Evolutionary conservation across 1,140 invertebrate genomes (phyloP), one percentile per base, ranked within the genome.

Genomic region (Rhizoglyphus robini): DNA sequence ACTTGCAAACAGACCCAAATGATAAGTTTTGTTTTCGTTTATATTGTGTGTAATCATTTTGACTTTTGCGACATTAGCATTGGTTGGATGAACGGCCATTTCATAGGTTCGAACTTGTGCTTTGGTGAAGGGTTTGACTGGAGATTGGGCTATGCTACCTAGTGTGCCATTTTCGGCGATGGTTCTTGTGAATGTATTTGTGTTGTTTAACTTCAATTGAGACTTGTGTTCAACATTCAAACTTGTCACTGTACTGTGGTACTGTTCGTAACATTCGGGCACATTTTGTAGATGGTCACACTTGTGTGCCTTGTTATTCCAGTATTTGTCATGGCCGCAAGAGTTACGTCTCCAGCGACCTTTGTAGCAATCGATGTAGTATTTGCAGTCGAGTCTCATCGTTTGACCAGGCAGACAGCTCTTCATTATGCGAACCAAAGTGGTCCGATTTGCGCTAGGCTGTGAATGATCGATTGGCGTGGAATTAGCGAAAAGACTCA

Each of bases 231-330:
- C 8, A 15, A 8, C 51, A 54, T 8, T 54, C 51, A 23, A 32
- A 11, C 23, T 32, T 8, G 8, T 32, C 15, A 27, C 23, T 11
- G 23, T 25, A 51, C 25, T 27, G 5, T 13, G 5, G 25, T 8
- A 51, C 11, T 15, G 20, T 18, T 30, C 61, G 11, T 32, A 23
- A 64, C 63, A 64, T 57, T 64, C 63, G 31, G 63, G 63, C 1
- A 64, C 63, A 38, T 64, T 64, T 15, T 49, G 46, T 11, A 64
- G 11, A 20, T 64, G 46, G 27, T 49, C 47, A 51, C 63, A 64
- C 29, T 31, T n/a, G 23, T 64, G 32, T 30, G 5, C 18, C 18
- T 32, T 31, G 11, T 49, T 29, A 64, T 51, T 64, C 63, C 63
- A 64, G 29, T 27, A 48, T 13, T 31, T 64, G n/a, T 36, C n/a